phyloP scores from a whole-genome alignment of 2,797 vertebrate genomes.

The Tiaroga cobitis region DNA sequence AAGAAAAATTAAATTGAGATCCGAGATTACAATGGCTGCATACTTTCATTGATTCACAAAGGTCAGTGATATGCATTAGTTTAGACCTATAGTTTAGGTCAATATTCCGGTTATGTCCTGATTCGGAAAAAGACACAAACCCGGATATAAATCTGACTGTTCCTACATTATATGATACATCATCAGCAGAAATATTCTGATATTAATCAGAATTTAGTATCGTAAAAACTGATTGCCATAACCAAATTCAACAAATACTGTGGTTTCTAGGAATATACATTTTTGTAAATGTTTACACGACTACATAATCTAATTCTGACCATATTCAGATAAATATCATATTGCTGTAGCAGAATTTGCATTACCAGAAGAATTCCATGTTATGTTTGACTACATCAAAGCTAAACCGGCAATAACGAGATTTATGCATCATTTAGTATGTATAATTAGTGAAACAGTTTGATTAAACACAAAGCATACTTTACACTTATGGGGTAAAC shows the following conservation, averaged over 20 bases:
- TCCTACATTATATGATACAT: neutral
- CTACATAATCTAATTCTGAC: neutral
- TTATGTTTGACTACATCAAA: neutral
- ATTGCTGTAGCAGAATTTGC: conserved; percentile 1
- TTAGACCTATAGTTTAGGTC: neutral
- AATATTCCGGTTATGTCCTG: neutral
- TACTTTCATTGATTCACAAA: neutral
- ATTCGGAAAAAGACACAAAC: neutral
- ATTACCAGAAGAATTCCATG: neutral
- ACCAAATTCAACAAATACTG: neutral
- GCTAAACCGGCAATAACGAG: neutral
- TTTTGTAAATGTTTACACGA: neutral
- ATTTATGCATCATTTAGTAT: conserved; percentile 26
- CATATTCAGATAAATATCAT: neutral
- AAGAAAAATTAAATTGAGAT: neutral
- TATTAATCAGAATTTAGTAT: neutral
- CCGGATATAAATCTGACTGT: neutral
- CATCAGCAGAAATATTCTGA: neutral
- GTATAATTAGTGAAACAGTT: conserved; percentile 31
- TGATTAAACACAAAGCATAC: conserved; percentile 34
- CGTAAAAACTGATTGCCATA: neutral
- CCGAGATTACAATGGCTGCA: neutral
- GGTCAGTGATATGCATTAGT: neutral
- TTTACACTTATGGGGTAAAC: conserved; percentile 30
- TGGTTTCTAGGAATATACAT: neutral